Conservation (phyloP, 1,140 invertebrate genomes). For the Nasonia longicornis region DNA sequence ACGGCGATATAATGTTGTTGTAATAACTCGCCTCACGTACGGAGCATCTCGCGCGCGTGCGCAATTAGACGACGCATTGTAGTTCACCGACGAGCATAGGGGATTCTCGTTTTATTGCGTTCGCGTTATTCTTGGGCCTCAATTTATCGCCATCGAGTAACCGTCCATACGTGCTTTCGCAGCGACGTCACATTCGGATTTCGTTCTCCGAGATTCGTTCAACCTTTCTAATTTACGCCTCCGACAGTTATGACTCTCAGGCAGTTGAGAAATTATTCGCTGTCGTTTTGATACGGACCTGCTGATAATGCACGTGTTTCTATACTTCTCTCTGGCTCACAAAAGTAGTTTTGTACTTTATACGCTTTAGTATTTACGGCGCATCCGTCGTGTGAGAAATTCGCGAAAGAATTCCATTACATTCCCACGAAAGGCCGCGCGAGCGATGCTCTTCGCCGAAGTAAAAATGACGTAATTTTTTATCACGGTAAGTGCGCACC, state of each 20-base stretch:
- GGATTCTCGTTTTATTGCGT: conserved; percentile 33
- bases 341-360: neutral
- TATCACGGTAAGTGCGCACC: neutral
- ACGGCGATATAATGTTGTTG: conserved; percentile 34
- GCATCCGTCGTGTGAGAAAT: neutral
- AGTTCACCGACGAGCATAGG: conserved; percentile 9
- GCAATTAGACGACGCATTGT: conserved; percentile 32
- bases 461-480: neutral
- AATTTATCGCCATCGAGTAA: conserved; percentile 18
- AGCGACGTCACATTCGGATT: neutral
- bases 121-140: neutral
- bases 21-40: conserved; percentile 34
- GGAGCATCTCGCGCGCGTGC: neutral
- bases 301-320: no score
- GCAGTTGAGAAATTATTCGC: neutral
- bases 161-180: neutral
- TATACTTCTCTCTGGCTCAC: no score
- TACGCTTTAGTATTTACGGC: neutral
- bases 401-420: neutral
- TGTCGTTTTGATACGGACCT: neutral
- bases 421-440: neutral
- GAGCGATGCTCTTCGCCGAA: neutral
- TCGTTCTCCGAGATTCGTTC: neutral
- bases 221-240: neutral
- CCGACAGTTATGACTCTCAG: neutral